These are phyloP conservation scores for Astyanax mexicanus DNA, from an alignment of 2,797 vertebrate genomes.

Conservation along the genomic window DNA sequence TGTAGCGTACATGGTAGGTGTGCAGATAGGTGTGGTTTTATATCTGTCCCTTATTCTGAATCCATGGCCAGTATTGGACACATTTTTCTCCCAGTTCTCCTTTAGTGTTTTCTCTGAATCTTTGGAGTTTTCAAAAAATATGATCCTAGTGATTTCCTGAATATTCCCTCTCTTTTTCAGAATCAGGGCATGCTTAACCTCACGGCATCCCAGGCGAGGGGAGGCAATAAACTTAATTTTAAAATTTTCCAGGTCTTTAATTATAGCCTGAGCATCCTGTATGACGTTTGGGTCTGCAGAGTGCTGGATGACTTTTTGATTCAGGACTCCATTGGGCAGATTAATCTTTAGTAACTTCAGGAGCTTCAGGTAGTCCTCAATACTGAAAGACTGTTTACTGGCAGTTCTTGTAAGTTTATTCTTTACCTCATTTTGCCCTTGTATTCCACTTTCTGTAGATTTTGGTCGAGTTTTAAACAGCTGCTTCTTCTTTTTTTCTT, in stretches of 20 bases:
- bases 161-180: slow-evolving; percentile 25
- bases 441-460: background rate
- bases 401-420: background rate
- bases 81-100: slow-evolving; percentile 31
- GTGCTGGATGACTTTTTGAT: slow-evolving; percentile 24
- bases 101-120: background rate
- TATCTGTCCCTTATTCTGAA: slow-evolving; percentile 55
- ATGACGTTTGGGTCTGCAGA: slow-evolving; percentile 17
- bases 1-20: slow-evolving; percentile 40
- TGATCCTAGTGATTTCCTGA: slow-evolving; percentile 37
- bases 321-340: slow-evolving; percentile 53
- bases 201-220: slow-evolving; percentile 49
- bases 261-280: slow-evolving; percentile 37
- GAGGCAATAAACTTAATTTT: slow-evolving; percentile 21
- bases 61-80: slow-evolving; percentile 8
- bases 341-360: slow-evolving; percentile 43
- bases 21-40: slow-evolving; percentile 36
- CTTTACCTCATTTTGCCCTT: background rate
- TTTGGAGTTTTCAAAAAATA: slow-evolving; percentile 50
- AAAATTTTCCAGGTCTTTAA: slow-evolving; percentile 41
- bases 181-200: slow-evolving; percentile 35
- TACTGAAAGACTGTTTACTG: background rate
- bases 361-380: slow-evolving; percentile 47
- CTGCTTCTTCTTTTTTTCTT: background rate
- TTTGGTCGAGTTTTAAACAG: background rate